Evolutionary conservation across 2,797 vertebrate species (phyloP).

Genomic region (Erpetoichthys calabaricus): DNA sequence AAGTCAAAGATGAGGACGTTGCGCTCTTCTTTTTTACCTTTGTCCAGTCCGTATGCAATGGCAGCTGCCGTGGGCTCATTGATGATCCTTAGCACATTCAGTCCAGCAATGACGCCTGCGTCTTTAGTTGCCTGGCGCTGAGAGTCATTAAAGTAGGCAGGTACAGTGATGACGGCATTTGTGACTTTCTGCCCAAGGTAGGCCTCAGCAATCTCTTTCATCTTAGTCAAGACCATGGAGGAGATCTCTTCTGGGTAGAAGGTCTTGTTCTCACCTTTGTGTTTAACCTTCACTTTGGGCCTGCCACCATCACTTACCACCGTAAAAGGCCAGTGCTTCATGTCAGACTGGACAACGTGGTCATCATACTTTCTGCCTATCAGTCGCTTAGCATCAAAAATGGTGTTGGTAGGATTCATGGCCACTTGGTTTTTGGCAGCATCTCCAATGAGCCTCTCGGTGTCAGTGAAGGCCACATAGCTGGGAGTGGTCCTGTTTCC

Average conservation of each 20-base stretch:
- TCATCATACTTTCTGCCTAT: conserved; percentile 6
- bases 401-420: conserved; percentile 15
- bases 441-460: conserved; percentile 16
- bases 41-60: conserved; percentile 16
- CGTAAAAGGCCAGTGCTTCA: conserved; percentile 12
- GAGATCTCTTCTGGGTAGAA: conserved; percentile 22
- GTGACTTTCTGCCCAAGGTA: conserved; percentile 19
- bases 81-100: conserved; percentile 21
- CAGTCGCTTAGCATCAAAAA: conserved; percentile 10
- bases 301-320: conserved; percentile 11
- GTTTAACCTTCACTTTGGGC: conserved; percentile 19
- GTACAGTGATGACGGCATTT: conserved; percentile 19
- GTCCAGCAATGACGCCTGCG: conserved; percentile 16
- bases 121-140: conserved; percentile 25
- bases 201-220: conserved; percentile 21
- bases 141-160: conserved; percentile 21
- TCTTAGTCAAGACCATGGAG: conserved; percentile 16
- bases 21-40: not conserved
- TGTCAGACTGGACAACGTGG: conserved; percentile 4
- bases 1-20: conserved; percentile 25
- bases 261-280: conserved; percentile 16
- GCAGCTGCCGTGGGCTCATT: conserved; percentile 17
- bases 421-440: conserved; percentile 20
- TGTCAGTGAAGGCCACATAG: conserved; percentile 21
- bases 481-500: conserved; percentile 23